Conservation (phyloP, 2,888 invertebrate species). For the Apamea epomidion region DNA sequence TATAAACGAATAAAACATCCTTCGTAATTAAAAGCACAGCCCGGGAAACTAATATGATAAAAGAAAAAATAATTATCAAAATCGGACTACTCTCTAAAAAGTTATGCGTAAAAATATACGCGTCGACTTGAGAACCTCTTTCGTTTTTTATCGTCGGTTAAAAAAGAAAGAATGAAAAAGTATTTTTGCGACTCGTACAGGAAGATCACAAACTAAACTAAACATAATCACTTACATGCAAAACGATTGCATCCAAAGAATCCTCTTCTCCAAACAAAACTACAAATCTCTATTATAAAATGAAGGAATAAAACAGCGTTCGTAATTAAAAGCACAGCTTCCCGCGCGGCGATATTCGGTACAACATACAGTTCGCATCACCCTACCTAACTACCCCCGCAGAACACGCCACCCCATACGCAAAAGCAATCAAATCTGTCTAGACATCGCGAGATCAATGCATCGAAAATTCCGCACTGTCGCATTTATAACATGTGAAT, state of each 20-base stretch:
- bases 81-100: no score
- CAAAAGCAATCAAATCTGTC: conserved; percentile 52
- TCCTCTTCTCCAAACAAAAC: background rate
- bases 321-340: conserved; percentile 20
- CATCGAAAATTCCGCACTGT: conserved; percentile 9
- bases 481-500: conserved; percentile 30
- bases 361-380: background rate
- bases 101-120: no score
- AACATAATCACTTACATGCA: background rate
- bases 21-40: conserved; percentile 28
- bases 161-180: no score
- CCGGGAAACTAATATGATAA: background rate
- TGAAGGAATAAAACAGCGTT: background rate
- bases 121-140: no score
- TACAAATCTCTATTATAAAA: background rate
- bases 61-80: no score
- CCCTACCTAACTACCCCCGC: background rate
- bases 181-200: no score
- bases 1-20: background rate
- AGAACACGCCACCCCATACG: background rate
- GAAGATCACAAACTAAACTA: no score
- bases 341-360: background rate
- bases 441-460: conserved; percentile 35
- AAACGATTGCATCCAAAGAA: background rate
- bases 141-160: no score